These are phyloP conservation scores for Polymixis flavicincta DNA, from an alignment of 2,888 invertebrate species.

Conservation along the genomic window DNA sequence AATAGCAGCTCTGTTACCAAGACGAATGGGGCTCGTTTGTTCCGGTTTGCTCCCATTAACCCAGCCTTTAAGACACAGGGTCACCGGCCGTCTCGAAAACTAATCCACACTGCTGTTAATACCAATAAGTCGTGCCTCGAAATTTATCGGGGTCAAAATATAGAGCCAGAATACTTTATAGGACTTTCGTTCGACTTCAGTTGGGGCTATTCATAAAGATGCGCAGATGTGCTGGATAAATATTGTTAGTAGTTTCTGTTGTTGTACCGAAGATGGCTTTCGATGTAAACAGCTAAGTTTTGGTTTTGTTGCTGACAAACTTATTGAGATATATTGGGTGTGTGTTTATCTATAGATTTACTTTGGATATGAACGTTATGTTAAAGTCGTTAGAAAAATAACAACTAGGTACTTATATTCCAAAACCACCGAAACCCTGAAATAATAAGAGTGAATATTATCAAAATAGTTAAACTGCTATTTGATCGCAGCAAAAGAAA, in stretches of 20 bases:
- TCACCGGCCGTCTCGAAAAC: constrained; percentile 72
- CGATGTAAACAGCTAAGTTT: constrained; percentile 30
- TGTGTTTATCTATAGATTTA: not conserved
- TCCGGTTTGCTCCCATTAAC: constrained; percentile 85
- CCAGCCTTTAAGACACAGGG: constrained; percentile 79
- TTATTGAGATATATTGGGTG: constrained; percentile 31
- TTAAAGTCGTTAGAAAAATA: not conserved
- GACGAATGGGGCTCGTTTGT: constrained; percentile 83
- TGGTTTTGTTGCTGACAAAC: constrained; percentile 5
- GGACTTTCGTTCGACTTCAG: constrained; percentile 35
- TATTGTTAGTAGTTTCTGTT: constrained; percentile 25
- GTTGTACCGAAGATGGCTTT: constrained; percentile 7
- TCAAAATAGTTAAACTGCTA: not conserved
- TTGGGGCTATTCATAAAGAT: constrained; percentile 50
- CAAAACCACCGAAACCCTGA: not conserved
- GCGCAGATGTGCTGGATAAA: constrained; percentile 44
- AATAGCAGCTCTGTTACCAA: constrained; percentile 67
- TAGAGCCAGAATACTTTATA: constrained; percentile 52
- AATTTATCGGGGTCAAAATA: constrained; percentile 77
- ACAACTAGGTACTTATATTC: not conserved
- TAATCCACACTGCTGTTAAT: constrained; percentile 76
- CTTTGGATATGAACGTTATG: not conserved
- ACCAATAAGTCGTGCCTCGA: constrained; percentile 75
- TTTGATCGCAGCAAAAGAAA: not conserved
- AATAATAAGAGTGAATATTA: not conserved